Evolutionary conservation across 1,140 invertebrate species (phyloP), one percentile per base, ranked within the genome.

Genomic region (Atta cephalotes): DNA sequence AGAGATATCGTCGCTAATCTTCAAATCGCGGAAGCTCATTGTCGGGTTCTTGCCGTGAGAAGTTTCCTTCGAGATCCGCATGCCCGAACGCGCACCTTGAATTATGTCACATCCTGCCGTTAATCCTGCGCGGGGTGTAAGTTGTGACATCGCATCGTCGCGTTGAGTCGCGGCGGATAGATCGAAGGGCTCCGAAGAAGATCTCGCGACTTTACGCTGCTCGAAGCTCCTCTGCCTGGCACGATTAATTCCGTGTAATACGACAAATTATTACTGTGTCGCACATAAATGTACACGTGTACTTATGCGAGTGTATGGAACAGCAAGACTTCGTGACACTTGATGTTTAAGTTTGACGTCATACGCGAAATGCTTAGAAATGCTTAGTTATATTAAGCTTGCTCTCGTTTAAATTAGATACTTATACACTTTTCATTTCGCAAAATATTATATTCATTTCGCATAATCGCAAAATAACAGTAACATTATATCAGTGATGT

Each of bases 121-220:
- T 72, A 72, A 72, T 72, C 35, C 21, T 77, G 21, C 56, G 25
- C 74, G 56, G n/a, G 28, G 39, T 77, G 71, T 58, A 58, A 58
- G 2, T 60, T 56, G 56, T n/a, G 56, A 51, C 14, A 51, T 51
- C 39, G 31, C 71, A 18, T 39, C 51, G 28, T 60, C 51, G 25
- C 16, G 51, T 56, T 9, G 16, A 31, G 28, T 10, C 7, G n/a
- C 16, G 51, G 10, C 18, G 31, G 18, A 49, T 53, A 28, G 53
- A 74, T 72, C 70, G 71, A 74, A n/a, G 28, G 9, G 25, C 28
- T 74, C 9, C 49, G 3, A 4, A 16, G 18, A 51, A 25, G 51
- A 62, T 74, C 10, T 74, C 31, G 51, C 39, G 14, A n/a, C 14
- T 65, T 49, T 9, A 39, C 35, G 35, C 35, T 0, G 6, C 6